phyloP scores from a whole-genome alignment of 2,113 vertebrate species.

The Arizona elegans region DNA sequence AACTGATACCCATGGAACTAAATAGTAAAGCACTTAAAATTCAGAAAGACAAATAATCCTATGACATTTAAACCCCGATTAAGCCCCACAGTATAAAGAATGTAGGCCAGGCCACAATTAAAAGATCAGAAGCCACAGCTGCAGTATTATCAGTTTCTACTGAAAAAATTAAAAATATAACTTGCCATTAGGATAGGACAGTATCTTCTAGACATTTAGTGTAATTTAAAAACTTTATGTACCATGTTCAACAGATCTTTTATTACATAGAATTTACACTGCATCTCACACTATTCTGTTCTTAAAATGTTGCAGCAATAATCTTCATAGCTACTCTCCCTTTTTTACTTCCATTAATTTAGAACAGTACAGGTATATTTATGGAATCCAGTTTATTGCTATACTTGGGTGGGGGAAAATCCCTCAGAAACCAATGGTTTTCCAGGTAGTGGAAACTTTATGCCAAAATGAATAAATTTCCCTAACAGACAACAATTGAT shows the following conservation, averaged over 20 bases:
- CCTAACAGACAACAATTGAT: conserved; percentile 62
- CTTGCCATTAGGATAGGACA: not conserved
- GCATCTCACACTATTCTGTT: not conserved
- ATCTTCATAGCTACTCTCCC: not conserved
- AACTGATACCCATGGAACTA: conserved; percentile 33
- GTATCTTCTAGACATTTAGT: conserved; percentile 18
- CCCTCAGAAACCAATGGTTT: conserved; percentile 46
- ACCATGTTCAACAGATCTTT: not conserved
- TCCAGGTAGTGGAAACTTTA: conserved; percentile 49
- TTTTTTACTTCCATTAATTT: not conserved
- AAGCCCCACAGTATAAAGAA: conserved; percentile 63
- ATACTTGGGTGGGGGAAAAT: conserved; percentile 25
- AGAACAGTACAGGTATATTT: accelerated
- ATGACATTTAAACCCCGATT: conserved; percentile 61
- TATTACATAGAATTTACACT: not conserved
- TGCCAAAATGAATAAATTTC: conserved; percentile 55
- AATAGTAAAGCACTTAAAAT: conserved; percentile 37
- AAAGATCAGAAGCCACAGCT: conserved; percentile 40
- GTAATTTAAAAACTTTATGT: not conserved
- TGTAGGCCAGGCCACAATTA: conserved; percentile 40
- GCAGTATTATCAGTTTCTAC: conserved; percentile 41
- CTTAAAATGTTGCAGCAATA: not conserved
- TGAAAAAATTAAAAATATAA: conserved; percentile 42
- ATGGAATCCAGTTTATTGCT: not conserved
- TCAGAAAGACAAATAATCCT: conserved; percentile 60